These are phyloP conservation scores for Drosophila azteca DNA, from an alignment of 1,140 invertebrate species.

Conservation along the genomic window DNA sequence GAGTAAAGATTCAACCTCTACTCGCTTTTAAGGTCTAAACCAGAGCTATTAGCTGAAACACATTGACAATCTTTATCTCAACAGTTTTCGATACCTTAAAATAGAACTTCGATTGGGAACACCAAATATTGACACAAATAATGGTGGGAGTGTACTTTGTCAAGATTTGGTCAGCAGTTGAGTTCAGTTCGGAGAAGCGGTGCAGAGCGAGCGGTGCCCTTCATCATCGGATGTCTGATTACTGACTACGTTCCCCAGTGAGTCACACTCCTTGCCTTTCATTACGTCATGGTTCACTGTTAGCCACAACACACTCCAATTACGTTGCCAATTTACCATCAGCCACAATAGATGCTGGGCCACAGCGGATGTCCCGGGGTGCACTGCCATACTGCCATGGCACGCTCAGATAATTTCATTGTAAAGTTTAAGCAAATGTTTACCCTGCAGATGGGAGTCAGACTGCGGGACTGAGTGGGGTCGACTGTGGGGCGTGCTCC, in stretches of 20 bases:
- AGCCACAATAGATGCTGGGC: constrained; percentile 14
- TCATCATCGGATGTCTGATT: not conserved
- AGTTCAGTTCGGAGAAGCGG: too few relatives aligned
- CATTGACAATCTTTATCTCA: too few relatives aligned
- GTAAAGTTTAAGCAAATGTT: constrained; percentile 65
- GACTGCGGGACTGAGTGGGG: not conserved
- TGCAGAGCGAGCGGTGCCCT: too few relatives aligned
- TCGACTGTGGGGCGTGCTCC: constrained; percentile 8
- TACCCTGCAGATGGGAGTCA: constrained; percentile 40
- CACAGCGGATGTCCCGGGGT: constrained; percentile 15
- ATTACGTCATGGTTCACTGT: constrained; percentile 12
- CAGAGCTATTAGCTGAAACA: too few relatives aligned
- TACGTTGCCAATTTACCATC: constrained; percentile 25
- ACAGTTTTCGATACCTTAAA: too few relatives aligned
- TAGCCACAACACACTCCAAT: constrained; percentile 35
- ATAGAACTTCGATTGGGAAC: too few relatives aligned
- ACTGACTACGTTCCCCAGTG: constrained; percentile 2
- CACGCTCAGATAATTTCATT: constrained; percentile 54
- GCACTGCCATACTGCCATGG: constrained; percentile 22
- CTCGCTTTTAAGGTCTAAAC: too few relatives aligned
- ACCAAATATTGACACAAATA: too few relatives aligned
- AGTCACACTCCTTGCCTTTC: not conserved
- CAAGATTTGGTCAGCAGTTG: too few relatives aligned
- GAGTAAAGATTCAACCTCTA: too few relatives aligned
- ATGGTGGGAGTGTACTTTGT: too few relatives aligned